Evolutionary conservation across 2,888 invertebrate species (phyloP), one percentile per base, ranked within the genome.

Genomic region (Steinernema scapterisci): DNA sequence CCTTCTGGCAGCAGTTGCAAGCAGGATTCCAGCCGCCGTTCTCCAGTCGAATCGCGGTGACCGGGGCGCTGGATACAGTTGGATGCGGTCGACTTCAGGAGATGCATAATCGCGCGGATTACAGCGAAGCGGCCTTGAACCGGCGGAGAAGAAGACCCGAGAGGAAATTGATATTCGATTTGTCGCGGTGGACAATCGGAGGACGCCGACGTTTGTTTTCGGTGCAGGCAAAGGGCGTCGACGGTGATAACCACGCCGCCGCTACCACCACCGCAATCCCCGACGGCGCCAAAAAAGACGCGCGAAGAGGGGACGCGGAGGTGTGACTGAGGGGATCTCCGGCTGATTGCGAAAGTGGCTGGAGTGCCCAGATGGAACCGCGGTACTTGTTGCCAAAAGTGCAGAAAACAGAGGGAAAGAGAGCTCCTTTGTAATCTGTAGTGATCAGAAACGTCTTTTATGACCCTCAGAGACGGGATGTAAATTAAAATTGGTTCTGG

Each of bases 21-120:
- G 38, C 38, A 38, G 38, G 38, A 38, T 38, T 38, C 38, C 38
- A 38, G 38, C 38, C 38, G n/a, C n/a, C n/a, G n/a, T n/a, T n/a
- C n/a, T 38, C 5, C 38, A 38, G 5, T 38, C 38, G 38, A 38
- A 38, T 38, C 38, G 38, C 38, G 38, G 38, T 38, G 38, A 38
- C 38, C 38, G 9, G 38, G 38, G 38, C 38, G 48, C 16, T 19
- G 48, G 48, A 48, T 48, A 48, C 48, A 48, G 48, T n/a, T 48
- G 48, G 48, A 19, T 48, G 48, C n/a, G 19, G n/a, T 16, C 48
- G 48, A 48, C 48, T 19, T 48, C 27, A 63, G 63, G 9, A 38
- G 63, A 63, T 63, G 63, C 63, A 63, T 63, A 63, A 63, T 63
- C 63, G 63, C 31, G 31, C 63, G 63, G 63, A 63, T 63, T 63